Conservation (phyloP, 2,113 vertebrate genomes). For the Neolamprologus devosi region DNA sequence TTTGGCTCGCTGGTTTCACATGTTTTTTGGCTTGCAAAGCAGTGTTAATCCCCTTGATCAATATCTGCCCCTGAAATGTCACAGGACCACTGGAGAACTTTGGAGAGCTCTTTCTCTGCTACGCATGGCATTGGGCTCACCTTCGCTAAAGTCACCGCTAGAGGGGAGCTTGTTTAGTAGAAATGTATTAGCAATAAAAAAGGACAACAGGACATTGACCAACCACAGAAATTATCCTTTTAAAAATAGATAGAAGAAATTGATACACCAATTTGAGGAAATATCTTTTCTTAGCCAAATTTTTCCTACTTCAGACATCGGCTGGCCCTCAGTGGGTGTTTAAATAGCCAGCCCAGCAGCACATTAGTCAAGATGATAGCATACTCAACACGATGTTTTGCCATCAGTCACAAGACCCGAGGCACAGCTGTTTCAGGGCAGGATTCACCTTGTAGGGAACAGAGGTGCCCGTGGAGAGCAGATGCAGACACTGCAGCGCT, state of each 20-base stretch:
- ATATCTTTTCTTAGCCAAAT: background rate
- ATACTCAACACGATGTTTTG: background rate
- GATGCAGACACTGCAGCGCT: background rate
- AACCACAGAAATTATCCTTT: background rate
- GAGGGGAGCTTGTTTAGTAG: slow-evolving; percentile 5
- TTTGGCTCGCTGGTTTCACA: background rate
- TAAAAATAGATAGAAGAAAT: background rate
- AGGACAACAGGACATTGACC: background rate
- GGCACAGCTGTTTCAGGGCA: slow-evolving; percentile 50
- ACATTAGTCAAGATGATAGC: slow-evolving; percentile 14
- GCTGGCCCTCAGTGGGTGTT: background rate
- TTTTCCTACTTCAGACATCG: background rate
- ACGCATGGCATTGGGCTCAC: slow-evolving; percentile 45
- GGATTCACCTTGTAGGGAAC: slow-evolving; percentile 46
- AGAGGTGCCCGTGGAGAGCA: slow-evolving; percentile 32
- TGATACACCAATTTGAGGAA: background rate
- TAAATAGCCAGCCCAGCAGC: background rate
- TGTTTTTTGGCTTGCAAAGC: slow-evolving; percentile 37
- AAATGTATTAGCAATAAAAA: background rate
- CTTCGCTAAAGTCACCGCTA: slow-evolving; percentile 44
- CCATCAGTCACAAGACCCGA: slow-evolving; percentile 13
- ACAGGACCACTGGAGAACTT: slow-evolving; percentile 13
- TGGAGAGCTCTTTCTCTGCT: slow-evolving; percentile 12
- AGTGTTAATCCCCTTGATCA: slow-evolving; percentile 51
- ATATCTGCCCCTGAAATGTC: slow-evolving; percentile 49